Evolutionary conservation across 2,113 vertebrate genomes (phyloP).

Genomic region (Neodontobutis hainanensis): DNA sequence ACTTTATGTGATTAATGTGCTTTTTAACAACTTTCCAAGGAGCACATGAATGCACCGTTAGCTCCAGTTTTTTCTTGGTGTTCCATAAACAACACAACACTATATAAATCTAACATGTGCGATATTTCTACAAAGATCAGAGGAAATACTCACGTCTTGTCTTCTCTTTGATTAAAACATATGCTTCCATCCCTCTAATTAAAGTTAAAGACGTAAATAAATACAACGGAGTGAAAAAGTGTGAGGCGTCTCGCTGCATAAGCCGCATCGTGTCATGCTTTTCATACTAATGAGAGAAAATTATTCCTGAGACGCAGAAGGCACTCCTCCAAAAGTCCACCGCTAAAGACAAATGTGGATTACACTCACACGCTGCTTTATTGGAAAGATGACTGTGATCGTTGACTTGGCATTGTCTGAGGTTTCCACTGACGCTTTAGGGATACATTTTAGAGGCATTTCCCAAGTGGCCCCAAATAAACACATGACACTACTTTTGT

Average conservation of each 20-base stretch:
- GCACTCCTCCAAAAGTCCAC: conserved; percentile 56
- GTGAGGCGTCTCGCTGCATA: conserved; percentile 14
- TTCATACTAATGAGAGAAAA: conserved; percentile 71
- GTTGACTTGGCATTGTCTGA: conserved; percentile 63
- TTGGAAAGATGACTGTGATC: conserved; percentile 62
- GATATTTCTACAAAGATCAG: too few species aligned
- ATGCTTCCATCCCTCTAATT: neutral
- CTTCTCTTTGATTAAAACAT: neutral
- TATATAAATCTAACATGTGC: too few species aligned
- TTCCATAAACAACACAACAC: too few species aligned
- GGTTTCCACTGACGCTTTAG: too few species aligned
- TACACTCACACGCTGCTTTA: conserved; percentile 58
- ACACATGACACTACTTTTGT: too few species aligned
- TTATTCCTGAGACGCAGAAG: conserved; percentile 60
- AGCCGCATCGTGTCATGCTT: conserved; percentile 57
- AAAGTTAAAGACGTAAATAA: neutral
- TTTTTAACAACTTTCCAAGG: too few species aligned
- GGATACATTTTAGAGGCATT: too few species aligned
- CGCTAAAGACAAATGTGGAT: conserved; percentile 49
- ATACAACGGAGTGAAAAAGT: neutral
- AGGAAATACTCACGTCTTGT: too few species aligned
- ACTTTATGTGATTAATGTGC: too few species aligned
- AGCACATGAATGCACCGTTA: too few species aligned
- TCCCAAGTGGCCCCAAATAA: too few species aligned
- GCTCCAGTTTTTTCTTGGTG: too few species aligned